Evolutionary conservation across 1,140 invertebrate genomes (phyloP), one percentile per base, ranked within the genome.

Genomic region (Micrasema longulum): DNA sequence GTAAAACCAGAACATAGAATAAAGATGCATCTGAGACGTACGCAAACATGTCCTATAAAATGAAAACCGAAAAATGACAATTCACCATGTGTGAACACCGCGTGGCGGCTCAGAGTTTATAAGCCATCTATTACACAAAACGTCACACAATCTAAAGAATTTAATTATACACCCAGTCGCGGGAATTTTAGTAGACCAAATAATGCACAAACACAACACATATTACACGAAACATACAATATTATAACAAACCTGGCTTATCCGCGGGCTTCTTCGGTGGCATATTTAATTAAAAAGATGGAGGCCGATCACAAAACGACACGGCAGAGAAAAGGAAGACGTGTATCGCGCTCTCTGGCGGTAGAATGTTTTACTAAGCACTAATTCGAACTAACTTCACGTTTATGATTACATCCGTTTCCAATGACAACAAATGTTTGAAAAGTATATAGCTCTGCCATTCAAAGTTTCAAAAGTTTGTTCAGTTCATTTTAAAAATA

Each of bases 261-360:
- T 75, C 74, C 48, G 74, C 74, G 62, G 69, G 69, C 70, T 75
- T 75, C 74, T 75, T 75, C 43, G 74, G 74, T 71, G 74, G 74
- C 74, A 75, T 75, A 69, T 50, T 72, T 53, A 53, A 43, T 38
- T 68, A 43, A 55, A 75, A 75, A 75, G 70, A 75, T 75, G 74
- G 74, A 64, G 35, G 74, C 66, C 66, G 50, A 71, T 64, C 69
- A 55, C 50, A 57, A 43, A 63, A 70, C 62, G 41, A 66, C 55
- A 43, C 55, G 62, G 70, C 47, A 63, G 38, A 43, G 64, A 47
- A 72, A 71, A 67, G 65, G 64, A 67, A 66, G 36, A 35, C 12
- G 55, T n/a, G 22, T 20, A 0, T 26, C 23, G 63, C 70, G 63
- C 38, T 35, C n/a, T 35, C 62, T 57, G 45, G 35, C 20, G 68